Percentiles rank a stretch among this genome's conserved stretches.
Conservation (phyloP, 1,140 invertebrate genomes). For the Drosophila melanica region DNA sequence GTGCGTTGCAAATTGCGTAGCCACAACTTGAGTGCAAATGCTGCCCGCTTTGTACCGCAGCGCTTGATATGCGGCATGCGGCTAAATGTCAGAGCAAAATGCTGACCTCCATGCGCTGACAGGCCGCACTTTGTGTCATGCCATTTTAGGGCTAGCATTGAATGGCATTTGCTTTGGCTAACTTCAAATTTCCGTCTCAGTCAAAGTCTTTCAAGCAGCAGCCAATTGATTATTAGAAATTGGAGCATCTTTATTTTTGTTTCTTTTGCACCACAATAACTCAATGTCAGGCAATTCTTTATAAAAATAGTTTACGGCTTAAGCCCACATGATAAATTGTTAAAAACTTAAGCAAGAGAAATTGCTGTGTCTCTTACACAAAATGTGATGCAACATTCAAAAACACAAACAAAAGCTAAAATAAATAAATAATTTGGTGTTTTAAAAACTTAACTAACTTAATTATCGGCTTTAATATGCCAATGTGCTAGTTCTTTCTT, state of each 20-base stretch:
- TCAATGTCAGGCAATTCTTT: slow-evolving; percentile 32
- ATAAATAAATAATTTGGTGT: slow-evolving; percentile 21
- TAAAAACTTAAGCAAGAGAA: slow-evolving; percentile 10
- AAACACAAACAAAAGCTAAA: slow-evolving; percentile 22
- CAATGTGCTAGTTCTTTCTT: slow-evolving; percentile 18
- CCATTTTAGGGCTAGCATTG: slow-evolving; percentile 71
- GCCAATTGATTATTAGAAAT: slow-evolving; percentile 42
- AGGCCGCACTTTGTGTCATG: slow-evolving; percentile 54
- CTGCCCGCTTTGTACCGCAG: slow-evolving; percentile 27
- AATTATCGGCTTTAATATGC: slow-evolving; percentile 48
- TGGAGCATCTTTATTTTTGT: slow-evolving; percentile 38
- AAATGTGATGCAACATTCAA: slow-evolving; percentile 17
- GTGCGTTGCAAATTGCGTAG: slow-evolving; percentile 76
- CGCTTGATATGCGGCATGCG: slow-evolving; percentile 35
- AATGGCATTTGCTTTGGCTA: slow-evolving; percentile 51
- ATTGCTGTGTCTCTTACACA: slow-evolving; percentile 2
- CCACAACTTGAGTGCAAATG: slow-evolving; percentile 21
- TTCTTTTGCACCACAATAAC: slow-evolving; percentile 19
- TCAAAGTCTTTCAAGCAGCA: slow-evolving; percentile 25
- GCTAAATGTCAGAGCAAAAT: slow-evolving; percentile 71
- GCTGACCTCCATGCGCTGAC: slow-evolving; percentile 71
- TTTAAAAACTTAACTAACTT: slow-evolving; percentile 50
- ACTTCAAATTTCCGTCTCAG: slow-evolving; percentile 12
- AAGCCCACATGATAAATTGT: slow-evolving; percentile 30
- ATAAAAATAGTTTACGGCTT: slow-evolving; percentile 1